phyloP scores from a whole-genome alignment of 1,140 invertebrate genomes.

The Lepidurus arcticus region DNA sequence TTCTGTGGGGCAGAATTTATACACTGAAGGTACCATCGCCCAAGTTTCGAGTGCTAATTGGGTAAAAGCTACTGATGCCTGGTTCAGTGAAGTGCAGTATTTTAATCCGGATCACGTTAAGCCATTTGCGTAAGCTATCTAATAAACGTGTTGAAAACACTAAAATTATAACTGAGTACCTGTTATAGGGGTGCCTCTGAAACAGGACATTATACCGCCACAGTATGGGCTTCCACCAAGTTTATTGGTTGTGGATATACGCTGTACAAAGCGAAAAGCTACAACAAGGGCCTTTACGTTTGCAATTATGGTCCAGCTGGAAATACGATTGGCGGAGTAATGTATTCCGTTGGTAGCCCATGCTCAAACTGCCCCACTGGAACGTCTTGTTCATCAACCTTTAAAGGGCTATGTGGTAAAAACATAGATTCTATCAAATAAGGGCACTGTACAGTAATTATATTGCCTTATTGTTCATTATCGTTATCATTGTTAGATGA shows the following conservation, averaged over 20 bases:
- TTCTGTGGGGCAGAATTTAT: conserved; percentile 28
- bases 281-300: conserved; percentile 34
- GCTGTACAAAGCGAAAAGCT: conserved; percentile 19
- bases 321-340: conserved; percentile 29
- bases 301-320: conserved; percentile 38
- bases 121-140: conserved; percentile 34
- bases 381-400: conserved; percentile 23
- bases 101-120: conserved; percentile 27
- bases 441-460: no score
- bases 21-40: neutral
- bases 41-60: neutral
- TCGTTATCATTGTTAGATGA: no score
- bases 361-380: conserved; percentile 36
- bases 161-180: neutral
- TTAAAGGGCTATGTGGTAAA: conserved; percentile 25
- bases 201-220: conserved; percentile 37
- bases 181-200: neutral
- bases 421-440: neutral
- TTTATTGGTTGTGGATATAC: conserved; percentile 37
- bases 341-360: conserved; percentile 35
- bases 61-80: neutral
- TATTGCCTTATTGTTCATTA: no score
- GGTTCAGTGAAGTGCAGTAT: conserved; percentile 35
- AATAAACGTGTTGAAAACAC: neutral
- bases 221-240: conserved; percentile 36